phyloP scores from a whole-genome alignment of 2,888 invertebrate species.

The Drosophila merina region DNA sequence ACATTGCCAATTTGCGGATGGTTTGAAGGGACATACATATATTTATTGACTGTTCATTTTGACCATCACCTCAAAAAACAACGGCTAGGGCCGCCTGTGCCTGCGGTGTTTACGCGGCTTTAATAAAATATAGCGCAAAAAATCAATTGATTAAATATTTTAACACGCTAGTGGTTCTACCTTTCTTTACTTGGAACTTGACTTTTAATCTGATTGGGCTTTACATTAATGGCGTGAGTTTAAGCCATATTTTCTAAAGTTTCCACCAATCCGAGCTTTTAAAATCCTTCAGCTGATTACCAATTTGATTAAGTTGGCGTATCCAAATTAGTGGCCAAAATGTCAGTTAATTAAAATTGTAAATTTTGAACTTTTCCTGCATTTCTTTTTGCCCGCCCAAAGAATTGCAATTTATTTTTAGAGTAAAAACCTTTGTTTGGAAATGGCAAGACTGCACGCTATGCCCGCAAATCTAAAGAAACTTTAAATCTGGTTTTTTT shows the following conservation, averaged over 20 bases:
- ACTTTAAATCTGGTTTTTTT: slow-evolving; percentile 35
- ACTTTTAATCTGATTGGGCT: not conserved
- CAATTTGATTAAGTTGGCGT: slow-evolving; percentile 22
- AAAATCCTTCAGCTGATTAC: slow-evolving; percentile 17
- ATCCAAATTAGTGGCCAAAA: slow-evolving; percentile 52
- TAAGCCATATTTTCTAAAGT: not conserved
- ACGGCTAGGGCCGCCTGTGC: slow-evolving; percentile 3
- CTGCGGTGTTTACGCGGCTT: slow-evolving; percentile 53
- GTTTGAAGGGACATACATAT: slow-evolving; percentile 4
- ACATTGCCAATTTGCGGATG: slow-evolving; percentile 21
- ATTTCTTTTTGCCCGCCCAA: not conserved
- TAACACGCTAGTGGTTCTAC: slow-evolving; percentile 18
- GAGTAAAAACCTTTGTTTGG: slow-evolving; percentile 9
- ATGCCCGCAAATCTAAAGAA: slow-evolving; percentile 32
- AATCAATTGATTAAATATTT: slow-evolving; percentile 71
- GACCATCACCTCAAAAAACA: not conserved
- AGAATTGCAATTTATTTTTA: slow-evolving; percentile 51
- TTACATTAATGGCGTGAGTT: slow-evolving; percentile 1
- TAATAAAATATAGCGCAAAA: slow-evolving; percentile 65
- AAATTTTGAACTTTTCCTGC: slow-evolving; percentile 69
- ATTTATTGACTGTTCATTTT: slow-evolving; percentile 40
- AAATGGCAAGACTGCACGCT: slow-evolving; percentile 59
- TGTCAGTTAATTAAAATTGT: slow-evolving; percentile 70
- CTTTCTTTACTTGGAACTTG: not conserved
- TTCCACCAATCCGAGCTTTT: not conserved